Percentiles rank a stretch among this genome's conserved stretches.
Conservation (phyloP, 2,797 vertebrate genomes). For the Helicolenus hilgendorfi region DNA sequence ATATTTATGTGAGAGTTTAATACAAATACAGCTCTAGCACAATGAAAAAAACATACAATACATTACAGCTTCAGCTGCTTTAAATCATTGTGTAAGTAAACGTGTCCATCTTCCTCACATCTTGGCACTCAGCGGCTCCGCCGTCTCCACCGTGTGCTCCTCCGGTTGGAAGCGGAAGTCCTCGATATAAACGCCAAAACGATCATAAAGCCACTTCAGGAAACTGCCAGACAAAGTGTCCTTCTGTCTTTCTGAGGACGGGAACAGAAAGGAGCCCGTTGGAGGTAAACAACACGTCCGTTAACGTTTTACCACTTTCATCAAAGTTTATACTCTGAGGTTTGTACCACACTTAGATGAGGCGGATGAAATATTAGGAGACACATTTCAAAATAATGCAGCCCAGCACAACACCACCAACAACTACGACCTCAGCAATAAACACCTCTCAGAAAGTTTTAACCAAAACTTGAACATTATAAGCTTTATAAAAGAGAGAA, state of each 20-base stretch:
- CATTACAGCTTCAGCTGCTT: not conserved
- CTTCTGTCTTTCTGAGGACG: conserved; percentile 90
- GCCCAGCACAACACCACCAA: not conserved
- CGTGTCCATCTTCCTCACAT: conserved; percentile 80
- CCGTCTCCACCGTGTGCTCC: conserved; percentile 93
- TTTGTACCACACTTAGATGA: too few relatives aligned
- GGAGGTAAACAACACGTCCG: not conserved
- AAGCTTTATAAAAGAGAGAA: not conserved
- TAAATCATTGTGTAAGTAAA: not conserved
- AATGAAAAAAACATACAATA: not conserved
- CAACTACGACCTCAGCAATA: not conserved
- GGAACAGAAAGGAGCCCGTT: not conserved
- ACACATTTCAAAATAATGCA: not conserved
- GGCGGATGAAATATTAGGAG: not conserved
- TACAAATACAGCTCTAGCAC: not conserved
- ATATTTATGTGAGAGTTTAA: not conserved
- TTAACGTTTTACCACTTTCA: not conserved
- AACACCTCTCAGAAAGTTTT: not conserved
- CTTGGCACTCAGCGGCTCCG: conserved; percentile 95
- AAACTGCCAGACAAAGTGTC: conserved; percentile 89
- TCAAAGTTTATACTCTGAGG: not conserved
- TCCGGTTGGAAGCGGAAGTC: conserved; percentile 97
- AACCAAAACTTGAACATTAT: not conserved
- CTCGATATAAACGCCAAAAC: conserved; percentile 94
- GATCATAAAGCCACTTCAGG: conserved; percentile 94